These are phyloP conservation scores for Ctenomys sociabilis DNA, from an alignment of 2,113 vertebrate genomes.

Conservation along the genomic window DNA sequence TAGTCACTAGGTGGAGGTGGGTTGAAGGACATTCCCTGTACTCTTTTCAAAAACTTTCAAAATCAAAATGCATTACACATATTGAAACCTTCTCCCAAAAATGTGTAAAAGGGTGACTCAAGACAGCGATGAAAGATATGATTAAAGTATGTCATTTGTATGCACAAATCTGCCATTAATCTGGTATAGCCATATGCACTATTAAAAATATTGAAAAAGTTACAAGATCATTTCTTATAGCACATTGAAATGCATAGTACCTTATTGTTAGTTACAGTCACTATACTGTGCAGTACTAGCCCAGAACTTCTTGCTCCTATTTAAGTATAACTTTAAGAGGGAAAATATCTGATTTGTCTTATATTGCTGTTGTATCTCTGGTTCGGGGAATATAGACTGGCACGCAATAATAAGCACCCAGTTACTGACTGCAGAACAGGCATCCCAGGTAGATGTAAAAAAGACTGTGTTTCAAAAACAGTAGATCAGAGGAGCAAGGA, in stretches of 20 bases:
- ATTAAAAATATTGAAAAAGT: background rate
- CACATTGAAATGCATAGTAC: background rate
- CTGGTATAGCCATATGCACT: background rate
- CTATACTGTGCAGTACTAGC: background rate
- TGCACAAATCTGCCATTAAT: background rate
- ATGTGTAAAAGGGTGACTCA: background rate
- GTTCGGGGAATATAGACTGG: slow-evolving; percentile 8
- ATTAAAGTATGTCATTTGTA: no score
- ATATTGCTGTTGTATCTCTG: background rate
- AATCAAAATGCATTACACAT: background rate
- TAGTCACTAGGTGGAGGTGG: no score
- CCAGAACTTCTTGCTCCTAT: background rate
- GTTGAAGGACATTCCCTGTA: no score
- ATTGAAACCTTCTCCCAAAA: background rate
- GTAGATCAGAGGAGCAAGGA: background rate
- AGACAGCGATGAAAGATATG: background rate
- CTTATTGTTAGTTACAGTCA: background rate
- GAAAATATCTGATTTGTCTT: slow-evolving; percentile 20
- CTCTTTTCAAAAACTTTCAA: background rate
- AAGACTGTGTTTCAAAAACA: slow-evolving; percentile 10
- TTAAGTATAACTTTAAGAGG: background rate
- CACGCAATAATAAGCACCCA: background rate
- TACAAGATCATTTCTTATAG: background rate
- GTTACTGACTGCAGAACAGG: background rate
- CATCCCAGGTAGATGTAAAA: background rate